A percentile compares a stretch with the other conserved stretches of the same genome.
phyloP scores from a whole-genome alignment of 2,888 invertebrate genomes.

The Carpatolechia fugitivella region DNA sequence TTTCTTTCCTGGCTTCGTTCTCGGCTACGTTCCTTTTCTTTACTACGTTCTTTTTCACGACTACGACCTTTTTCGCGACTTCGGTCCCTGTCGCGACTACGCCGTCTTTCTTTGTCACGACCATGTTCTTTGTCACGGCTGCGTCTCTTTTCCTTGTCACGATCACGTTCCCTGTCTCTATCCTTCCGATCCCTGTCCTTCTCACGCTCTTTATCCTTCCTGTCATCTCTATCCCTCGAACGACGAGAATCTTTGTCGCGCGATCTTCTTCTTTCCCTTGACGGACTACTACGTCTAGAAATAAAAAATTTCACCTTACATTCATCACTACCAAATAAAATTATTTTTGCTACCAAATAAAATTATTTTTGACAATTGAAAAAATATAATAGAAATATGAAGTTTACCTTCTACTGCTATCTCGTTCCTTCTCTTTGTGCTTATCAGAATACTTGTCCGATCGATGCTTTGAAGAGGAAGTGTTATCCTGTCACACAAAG shows the following conservation, averaged over 20 bases:
- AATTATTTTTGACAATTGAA: neutral
- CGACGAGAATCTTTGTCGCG: conserved; percentile 46
- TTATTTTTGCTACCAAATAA: too few relatives aligned
- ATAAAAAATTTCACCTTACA: too few relatives aligned
- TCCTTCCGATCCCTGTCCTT: conserved; percentile 61
- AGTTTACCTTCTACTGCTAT: conserved; percentile 58
- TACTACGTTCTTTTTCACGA: conserved; percentile 37
- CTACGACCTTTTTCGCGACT: conserved; percentile 45
- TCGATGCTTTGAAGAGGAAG: conserved; percentile 77
- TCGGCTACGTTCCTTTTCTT: conserved; percentile 59
- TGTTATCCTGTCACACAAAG: conserved; percentile 81
- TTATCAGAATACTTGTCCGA: conserved; percentile 78
- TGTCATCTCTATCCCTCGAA: conserved; percentile 31
- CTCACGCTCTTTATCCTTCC: conserved; percentile 33
- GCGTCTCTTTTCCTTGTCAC: conserved; percentile 38
- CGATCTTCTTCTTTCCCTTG: conserved; percentile 66
- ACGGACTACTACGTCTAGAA: conserved; percentile 65
- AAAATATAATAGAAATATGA: neutral
- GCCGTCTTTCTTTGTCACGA: conserved; percentile 52
- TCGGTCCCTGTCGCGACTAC: conserved; percentile 51
- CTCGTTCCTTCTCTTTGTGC: conserved; percentile 70
- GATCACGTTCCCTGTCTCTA: conserved; percentile 36
- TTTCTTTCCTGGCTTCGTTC: conserved; percentile 46
- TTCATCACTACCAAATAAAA: too few relatives aligned
- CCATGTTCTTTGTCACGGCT: conserved; percentile 31